Base-by-base conservation (phyloP, 2,888 invertebrate genomes). In the Parthenolecanium corni region DNA sequence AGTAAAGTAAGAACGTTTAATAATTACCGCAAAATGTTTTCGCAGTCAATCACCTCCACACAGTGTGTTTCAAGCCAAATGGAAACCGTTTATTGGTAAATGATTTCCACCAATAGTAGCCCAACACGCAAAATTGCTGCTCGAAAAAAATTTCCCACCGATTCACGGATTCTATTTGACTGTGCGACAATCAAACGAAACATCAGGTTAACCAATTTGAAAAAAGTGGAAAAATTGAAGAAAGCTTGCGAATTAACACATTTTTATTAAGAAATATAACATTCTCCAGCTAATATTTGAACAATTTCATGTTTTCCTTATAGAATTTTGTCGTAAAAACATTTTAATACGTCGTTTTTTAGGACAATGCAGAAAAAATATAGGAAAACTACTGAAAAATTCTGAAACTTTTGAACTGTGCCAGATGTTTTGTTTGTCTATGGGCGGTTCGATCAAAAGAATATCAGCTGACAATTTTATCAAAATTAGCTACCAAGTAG, bases 11-110 rank as follows among this genome's bases (percentile, higher is more conserved):
- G 4, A 31, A 31, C 31, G 31, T 31, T 31, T 20, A 18, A 36
- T 36, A 42, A 54, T 40, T 42, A 40, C 54, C 40, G 54, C 54
- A 54, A 25, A 9, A 44, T 38, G 24, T 21, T 40, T 40, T 42
- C 38, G 16, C 21, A 54, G 44, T 57, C 57, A 57, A 57, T 57
- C 57, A 46, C 46, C 57, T 46, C 46, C 36, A 25, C 46, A 46
- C 47, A 57, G 42, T 24, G 20, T 52, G 52, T 52, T 52, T 31
- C 44, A 63, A 54, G 53, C 63, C 63, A 63, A 63, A 63, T 63
- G 63, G 63, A 63, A 53, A 14, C 20, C 6, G 25, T 9, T 53
- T 3, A 63, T 63, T 63, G 63, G 63, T 16, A 12, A 54, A 40
- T 18, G 21, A 2, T 21, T 12, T 49, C n/a, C 18, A 12, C 63